Conservation (phyloP, 2,888 invertebrate genomes). For the Drosophila glabriapex region DNA sequence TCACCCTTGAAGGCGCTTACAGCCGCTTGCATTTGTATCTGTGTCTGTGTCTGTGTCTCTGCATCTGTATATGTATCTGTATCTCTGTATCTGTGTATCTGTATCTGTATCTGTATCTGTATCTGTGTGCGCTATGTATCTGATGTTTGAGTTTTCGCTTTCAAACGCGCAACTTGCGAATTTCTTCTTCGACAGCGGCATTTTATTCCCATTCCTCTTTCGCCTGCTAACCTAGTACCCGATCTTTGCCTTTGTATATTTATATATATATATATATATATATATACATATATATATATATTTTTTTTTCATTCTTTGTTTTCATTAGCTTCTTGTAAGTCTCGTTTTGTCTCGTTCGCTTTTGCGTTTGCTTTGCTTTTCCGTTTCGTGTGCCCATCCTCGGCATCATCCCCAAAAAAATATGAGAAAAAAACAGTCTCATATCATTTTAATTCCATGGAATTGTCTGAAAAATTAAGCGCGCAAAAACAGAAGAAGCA, state of each 20-base stretch:
- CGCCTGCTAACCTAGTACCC: slow-evolving; percentile 79
- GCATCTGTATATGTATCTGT: slow-evolving; percentile 26
- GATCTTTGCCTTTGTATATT: slow-evolving; percentile 49
- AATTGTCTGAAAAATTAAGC: slow-evolving; percentile 75
- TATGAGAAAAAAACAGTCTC: slow-evolving; percentile 20
- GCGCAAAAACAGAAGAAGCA: too few species aligned
- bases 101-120: neutral
- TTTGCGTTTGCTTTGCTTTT: slow-evolving; percentile 13
- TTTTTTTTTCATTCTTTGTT: neutral
- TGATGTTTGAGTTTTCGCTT: slow-evolving; percentile 72
- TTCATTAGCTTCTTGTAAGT: slow-evolving; percentile 54
- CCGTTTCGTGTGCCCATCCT: slow-evolving; percentile 38
- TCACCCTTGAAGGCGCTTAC: slow-evolving; percentile 79
- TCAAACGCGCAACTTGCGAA: slow-evolving; percentile 78
- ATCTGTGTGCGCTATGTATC: slow-evolving; percentile 52
- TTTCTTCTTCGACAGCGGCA: slow-evolving; percentile 63
- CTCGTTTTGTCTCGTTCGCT: slow-evolving; percentile 53
- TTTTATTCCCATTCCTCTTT: slow-evolving; percentile 49
- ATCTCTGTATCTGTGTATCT: slow-evolving; percentile 7
- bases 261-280: slow-evolving; percentile 19
- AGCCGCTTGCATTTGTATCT: slow-evolving; percentile 50
- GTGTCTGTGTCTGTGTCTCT: neutral
- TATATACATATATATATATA: too few species aligned
- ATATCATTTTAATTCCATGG: slow-evolving; percentile 77
- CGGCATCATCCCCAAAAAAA: slow-evolving; percentile 44